Conservation (phyloP, 2,888 invertebrate species). For the Amblyteles armatorius region DNA sequence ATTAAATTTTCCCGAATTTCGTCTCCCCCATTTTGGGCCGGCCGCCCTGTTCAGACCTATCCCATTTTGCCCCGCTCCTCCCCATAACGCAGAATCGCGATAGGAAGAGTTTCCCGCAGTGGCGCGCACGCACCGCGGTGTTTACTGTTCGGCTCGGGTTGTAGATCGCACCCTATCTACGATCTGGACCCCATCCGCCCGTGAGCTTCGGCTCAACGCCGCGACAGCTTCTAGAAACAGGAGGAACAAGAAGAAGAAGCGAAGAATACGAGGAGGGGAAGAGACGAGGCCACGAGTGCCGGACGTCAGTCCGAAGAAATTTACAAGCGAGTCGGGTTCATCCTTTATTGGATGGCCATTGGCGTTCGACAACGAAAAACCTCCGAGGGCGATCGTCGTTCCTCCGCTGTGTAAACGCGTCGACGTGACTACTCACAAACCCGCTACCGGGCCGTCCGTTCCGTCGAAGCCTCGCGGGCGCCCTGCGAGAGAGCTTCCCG, state of each 20-base stretch:
- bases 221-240: conserved; percentile 51
- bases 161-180: conserved; percentile 78
- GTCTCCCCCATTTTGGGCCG: no score
- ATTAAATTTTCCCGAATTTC: no score
- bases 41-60: not conserved
- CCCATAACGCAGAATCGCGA: not conserved
- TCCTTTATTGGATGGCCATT: conserved; percentile 36
- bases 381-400: conserved; percentile 17
- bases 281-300: conserved; percentile 55
- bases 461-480: not conserved
- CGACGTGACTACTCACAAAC: conserved; percentile 28
- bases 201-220: conserved; percentile 68
- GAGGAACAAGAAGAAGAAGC: conserved; percentile 41
- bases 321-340: conserved; percentile 43
- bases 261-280: conserved; percentile 8
- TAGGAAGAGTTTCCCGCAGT: not conserved
- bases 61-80: not conserved
- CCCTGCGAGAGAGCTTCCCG: not conserved
- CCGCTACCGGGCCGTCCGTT: not conserved
- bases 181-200: conserved; percentile 72
- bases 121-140: conserved; percentile 11
- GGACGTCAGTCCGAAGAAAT: conserved; percentile 56
- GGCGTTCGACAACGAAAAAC: conserved; percentile 35
- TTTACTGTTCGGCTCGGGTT: conserved; percentile 63
- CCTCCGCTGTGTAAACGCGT: conserved; percentile 40